Conservation (phyloP, 2,888 invertebrate species). For the Adineta ricciae region DNA sequence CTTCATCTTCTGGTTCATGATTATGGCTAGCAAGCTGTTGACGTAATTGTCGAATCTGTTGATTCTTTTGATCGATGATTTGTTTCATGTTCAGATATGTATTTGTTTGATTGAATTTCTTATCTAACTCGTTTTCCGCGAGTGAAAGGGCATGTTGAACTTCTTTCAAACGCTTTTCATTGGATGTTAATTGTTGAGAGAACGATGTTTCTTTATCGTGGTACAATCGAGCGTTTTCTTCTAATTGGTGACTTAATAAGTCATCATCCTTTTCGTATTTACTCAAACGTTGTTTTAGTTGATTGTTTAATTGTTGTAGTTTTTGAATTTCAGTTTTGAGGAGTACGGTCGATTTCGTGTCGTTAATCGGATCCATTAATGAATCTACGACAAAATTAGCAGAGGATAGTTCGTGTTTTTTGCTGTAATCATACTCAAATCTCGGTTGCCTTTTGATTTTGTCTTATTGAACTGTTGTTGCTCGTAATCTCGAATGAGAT, state of each 20-base stretch:
- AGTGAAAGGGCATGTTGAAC: not conserved
- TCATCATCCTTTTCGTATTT: not conserved
- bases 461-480: not conserved
- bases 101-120: conserved; percentile 46
- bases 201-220: conserved; percentile 24
- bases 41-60: conserved; percentile 53
- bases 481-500: not conserved
- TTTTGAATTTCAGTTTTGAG: conserved; percentile 18
- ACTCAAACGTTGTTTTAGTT: not conserved
- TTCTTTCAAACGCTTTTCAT: not conserved
- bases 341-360: not conserved
- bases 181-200: not conserved
- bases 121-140: conserved; percentile 49
- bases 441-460: not conserved
- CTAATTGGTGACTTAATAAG: not conserved
- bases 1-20: not conserved
- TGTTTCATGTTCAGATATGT: conserved; percentile 56
- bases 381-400: not conserved
- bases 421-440: too few species aligned
- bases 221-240: not conserved
- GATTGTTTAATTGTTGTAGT: not conserved
- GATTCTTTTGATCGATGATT: conserved; percentile 56
- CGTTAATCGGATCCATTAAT: not conserved
- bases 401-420: too few species aligned
- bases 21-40: conserved; percentile 40